phyloP scores from a whole-genome alignment of 2,113 vertebrate genomes.

The Marcusenius ussheri region DNA sequence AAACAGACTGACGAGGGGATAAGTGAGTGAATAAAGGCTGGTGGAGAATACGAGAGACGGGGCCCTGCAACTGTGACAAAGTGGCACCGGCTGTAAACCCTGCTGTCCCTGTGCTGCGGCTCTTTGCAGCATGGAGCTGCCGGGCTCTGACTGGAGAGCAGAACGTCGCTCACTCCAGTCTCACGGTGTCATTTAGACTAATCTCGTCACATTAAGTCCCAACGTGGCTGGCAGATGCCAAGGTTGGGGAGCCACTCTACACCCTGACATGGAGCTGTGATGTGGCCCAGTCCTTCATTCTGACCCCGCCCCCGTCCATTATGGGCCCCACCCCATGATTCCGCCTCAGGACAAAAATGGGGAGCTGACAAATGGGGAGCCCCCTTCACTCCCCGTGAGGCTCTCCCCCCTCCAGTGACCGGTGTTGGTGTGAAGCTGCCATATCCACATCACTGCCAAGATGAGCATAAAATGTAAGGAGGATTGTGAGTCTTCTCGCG shows the following conservation, averaged over 20 bases:
- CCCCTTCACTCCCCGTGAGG: neutral
- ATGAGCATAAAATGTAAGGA: neutral
- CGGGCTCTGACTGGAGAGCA: neutral
- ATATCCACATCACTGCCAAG: neutral
- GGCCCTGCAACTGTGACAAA: neutral
- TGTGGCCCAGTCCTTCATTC: neutral
- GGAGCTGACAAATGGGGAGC: neutral
- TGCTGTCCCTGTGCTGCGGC: neutral
- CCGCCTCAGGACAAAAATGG: neutral
- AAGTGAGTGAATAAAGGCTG: neutral
- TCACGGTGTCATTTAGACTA: neutral
- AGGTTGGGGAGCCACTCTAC: conserved; percentile 6
- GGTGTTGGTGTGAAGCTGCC: neutral
- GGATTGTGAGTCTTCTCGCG: neutral
- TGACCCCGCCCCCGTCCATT: neutral
- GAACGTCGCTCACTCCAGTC: neutral
- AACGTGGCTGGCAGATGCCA: neutral
- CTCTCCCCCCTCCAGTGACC: neutral
- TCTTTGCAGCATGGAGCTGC: neutral
- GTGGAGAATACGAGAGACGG: neutral
- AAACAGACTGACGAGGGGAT: neutral
- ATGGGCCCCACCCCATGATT: neutral
- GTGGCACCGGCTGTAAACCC: neutral
- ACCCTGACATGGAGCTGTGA: neutral
- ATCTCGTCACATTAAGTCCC: neutral